A percentile compares a stretch with the other conserved stretches of the same genome.
phyloP scores from a whole-genome alignment of 1,140 invertebrate genomes.

The Aphis gossypii region DNA sequence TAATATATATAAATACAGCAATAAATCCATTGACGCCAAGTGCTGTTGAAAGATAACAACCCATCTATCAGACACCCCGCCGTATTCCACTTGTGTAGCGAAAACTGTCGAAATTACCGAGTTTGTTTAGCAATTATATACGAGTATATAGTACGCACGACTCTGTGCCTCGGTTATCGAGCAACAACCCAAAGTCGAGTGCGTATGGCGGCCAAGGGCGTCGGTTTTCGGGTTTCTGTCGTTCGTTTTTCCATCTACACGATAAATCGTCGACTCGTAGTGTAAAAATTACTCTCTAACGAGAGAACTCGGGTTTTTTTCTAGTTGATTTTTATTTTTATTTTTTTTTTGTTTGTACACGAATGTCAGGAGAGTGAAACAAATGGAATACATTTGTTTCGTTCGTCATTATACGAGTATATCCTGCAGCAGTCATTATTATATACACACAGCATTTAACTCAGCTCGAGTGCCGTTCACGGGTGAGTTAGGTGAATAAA shows the following conservation, averaged over 20 bases:
- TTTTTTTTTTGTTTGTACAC: neutral
- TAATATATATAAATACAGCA: neutral
- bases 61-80: constrained; percentile 15
- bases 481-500: neutral
- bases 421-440: neutral
- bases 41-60: constrained; percentile 39
- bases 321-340: neutral
- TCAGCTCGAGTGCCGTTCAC: neutral
- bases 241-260: neutral
- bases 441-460: neutral
- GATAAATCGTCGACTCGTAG: neutral
- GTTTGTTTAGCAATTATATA: constrained; percentile 28
- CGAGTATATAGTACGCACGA: neutral
- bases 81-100: neutral
- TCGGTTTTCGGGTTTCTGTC: neutral
- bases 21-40: constrained; percentile 43
- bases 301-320: neutral
- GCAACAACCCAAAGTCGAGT: neutral
- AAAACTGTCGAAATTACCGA: constrained; percentile 40
- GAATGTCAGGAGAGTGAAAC: neutral
- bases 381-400: constrained; percentile 9
- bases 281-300: neutral
- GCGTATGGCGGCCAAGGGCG: neutral
- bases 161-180: neutral
- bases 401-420: neutral